A percentile compares a stretch with the other conserved stretches of the same genome.
Evolutionary conservation across 2,888 invertebrate species (phyloP).

Genomic region (Mystacides longicornis): DNA sequence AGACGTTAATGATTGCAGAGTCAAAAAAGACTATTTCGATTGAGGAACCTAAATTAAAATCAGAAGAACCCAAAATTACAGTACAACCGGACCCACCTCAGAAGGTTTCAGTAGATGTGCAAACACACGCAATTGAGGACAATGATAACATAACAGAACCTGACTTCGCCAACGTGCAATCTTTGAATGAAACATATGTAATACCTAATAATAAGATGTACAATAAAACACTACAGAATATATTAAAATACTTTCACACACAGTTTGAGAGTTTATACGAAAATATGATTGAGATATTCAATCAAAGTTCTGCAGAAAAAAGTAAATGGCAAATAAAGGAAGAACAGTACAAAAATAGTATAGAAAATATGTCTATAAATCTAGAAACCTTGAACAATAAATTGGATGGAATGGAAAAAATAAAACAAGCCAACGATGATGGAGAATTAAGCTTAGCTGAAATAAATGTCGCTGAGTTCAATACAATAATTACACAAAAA

Average conservation of each 20-base stretch:
- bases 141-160: neutral
- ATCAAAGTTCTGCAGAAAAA: constrained; percentile 39
- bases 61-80: neutral
- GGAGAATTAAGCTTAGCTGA: constrained; percentile 25
- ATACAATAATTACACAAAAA: constrained; percentile 26
- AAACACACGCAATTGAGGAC: neutral
- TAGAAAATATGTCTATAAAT: constrained; percentile 35
- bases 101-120: neutral
- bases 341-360: constrained; percentile 42
- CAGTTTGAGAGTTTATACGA: constrained; percentile 42
- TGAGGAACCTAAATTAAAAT: neutral
- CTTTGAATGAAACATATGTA: constrained; percentile 15
- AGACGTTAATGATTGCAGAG: constrained; percentile 26
- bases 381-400: constrained; percentile 31
- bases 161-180: constrained; percentile 9
- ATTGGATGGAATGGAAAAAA: constrained; percentile 27
- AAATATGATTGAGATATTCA: constrained; percentile 41
- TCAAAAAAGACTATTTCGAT: neutral
- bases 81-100: neutral
- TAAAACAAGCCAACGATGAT: constrained; percentile 27
- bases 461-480: constrained; percentile 29
- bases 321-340: constrained; percentile 42
- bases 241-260: constrained; percentile 36
- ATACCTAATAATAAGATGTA: constrained; percentile 15
- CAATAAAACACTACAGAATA: constrained; percentile 15